These are phyloP conservation scores for Pyrrhosoma nymphula DNA, from an alignment of 2,888 invertebrate genomes.

Conservation along the genomic window DNA sequence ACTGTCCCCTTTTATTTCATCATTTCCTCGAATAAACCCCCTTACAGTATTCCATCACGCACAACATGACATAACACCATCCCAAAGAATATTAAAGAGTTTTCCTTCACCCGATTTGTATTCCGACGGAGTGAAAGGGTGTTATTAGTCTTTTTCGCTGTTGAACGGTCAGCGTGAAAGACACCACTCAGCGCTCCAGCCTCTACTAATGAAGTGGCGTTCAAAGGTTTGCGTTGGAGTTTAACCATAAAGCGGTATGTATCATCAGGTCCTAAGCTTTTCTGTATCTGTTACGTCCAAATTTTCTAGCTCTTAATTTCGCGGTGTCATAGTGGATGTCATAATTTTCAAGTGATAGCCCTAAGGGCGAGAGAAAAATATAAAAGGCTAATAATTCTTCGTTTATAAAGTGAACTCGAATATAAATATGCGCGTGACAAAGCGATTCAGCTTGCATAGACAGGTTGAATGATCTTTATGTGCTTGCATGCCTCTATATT, in stretches of 20 bases:
- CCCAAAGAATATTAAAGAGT: neutral
- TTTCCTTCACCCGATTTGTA: neutral
- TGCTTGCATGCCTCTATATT: neutral
- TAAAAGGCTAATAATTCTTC: neutral
- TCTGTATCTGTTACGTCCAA: neutral
- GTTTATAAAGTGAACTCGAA: neutral
- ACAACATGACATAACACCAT: slow-evolving; percentile 32
- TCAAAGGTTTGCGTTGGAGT: neutral
- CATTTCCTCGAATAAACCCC: neutral
- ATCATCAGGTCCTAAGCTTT: no score
- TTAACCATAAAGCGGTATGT: neutral
- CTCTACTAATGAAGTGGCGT: neutral
- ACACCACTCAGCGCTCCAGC: neutral
- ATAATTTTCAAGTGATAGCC: neutral
- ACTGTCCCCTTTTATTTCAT: slow-evolving; percentile 24
- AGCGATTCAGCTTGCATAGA: neutral
- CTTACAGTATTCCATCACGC: slow-evolving; percentile 6
- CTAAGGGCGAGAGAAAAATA: neutral
- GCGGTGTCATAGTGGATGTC: neutral
- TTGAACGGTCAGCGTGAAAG: neutral
- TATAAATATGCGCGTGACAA: neutral
- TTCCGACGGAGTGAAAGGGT: neutral
- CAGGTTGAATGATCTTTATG: neutral
- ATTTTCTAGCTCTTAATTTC: neutral
- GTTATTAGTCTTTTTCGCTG: neutral